Evolutionary conservation across 2,113 vertebrate genomes (phyloP), one percentile per base, ranked within the genome.

Genomic region (Pseudorectes ferrugineus): DNA sequence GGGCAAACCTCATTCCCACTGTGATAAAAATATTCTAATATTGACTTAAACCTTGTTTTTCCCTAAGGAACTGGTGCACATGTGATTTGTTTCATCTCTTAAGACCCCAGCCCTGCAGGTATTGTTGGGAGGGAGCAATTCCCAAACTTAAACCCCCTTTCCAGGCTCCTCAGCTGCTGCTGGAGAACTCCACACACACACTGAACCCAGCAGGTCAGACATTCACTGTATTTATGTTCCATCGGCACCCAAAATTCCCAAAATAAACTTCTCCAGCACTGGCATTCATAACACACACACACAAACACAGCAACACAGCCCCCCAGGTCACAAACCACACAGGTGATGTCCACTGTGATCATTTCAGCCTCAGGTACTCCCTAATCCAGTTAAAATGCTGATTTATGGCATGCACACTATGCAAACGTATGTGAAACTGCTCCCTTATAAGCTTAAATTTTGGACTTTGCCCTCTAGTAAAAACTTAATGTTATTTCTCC

Each of bases 401-500:
- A 90, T 87, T 94, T 94, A 83, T 43, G 85, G 93, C 94, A 97
- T 96, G 94, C 94, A 96, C 26, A 88, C 76, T 85, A 77, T 59
- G 68, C 14, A 89, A 78, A 62, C 14, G 45, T 46, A 62, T 22
- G 90, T 78, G 73, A 88, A 88, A 85, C 68, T 85, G 89, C 84
- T 51, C 78, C 33, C 86, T 96, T 72, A 49, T 29, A 24, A 66
- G 48, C 62, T 49, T 36, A 48, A 79, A 89, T 95, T 93, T 93
- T 70, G 92, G 92, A 81, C 59, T 85, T 92, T 86, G 76, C 88
- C 93, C 80, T 94, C 88, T 73, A 96, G 62, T 89, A 91, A 93
- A 14, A 96, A 58, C 68, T 92, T 46, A 29, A 92, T 81, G 89
- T 93, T 89, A 96, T 92, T 85, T 96, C 95, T 98, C 90, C 93